Percentiles rank a stretch among this genome's conserved stretches.
Conservation (phyloP, 1,140 invertebrate species). For the Zaprionus nigranus region DNA sequence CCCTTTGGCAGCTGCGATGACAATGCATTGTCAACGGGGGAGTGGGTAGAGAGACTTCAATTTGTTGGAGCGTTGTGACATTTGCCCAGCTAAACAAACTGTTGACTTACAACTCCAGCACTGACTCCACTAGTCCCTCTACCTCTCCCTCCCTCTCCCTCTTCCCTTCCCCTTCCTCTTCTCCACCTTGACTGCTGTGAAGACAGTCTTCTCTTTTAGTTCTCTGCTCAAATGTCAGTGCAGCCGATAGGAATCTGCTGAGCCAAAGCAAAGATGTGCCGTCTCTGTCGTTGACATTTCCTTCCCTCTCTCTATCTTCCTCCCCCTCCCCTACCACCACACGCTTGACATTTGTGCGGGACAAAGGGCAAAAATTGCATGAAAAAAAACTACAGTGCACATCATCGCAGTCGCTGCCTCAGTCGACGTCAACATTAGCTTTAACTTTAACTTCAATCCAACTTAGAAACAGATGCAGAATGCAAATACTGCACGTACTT, state of each 20-base stretch:
- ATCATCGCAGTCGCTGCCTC: background rate
- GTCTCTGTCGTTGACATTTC: slow-evolving; percentile 18
- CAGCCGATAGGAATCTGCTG: slow-evolving; percentile 33
- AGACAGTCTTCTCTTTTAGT: background rate
- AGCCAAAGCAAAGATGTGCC: slow-evolving; percentile 28
- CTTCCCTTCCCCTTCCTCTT: no score
- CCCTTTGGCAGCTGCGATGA: slow-evolving; percentile 11
- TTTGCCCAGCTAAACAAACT: slow-evolving; percentile 44
- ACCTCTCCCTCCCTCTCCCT: no score
- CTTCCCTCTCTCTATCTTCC: background rate
- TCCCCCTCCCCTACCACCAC: background rate
- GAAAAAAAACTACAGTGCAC: slow-evolving; percentile 23
- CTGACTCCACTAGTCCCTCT: background rate
- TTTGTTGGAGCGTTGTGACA: slow-evolving; percentile 61
- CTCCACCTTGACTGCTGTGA: background rate
- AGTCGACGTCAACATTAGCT: slow-evolving; percentile 7
- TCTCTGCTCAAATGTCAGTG: slow-evolving; percentile 8
- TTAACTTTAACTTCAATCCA: slow-evolving; percentile 18
- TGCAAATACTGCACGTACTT: slow-evolving; percentile 36
- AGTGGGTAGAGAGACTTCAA: slow-evolving; percentile 32
- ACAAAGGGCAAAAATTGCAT: slow-evolving; percentile 48
- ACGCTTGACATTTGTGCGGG: slow-evolving; percentile 44
- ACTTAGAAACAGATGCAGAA: slow-evolving; percentile 10
- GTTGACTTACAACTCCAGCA: background rate
- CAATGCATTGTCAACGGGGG: slow-evolving; percentile 41